Base-by-base conservation (phyloP, 2,888 invertebrate genomes). In the Pherbina coryleti region DNA sequence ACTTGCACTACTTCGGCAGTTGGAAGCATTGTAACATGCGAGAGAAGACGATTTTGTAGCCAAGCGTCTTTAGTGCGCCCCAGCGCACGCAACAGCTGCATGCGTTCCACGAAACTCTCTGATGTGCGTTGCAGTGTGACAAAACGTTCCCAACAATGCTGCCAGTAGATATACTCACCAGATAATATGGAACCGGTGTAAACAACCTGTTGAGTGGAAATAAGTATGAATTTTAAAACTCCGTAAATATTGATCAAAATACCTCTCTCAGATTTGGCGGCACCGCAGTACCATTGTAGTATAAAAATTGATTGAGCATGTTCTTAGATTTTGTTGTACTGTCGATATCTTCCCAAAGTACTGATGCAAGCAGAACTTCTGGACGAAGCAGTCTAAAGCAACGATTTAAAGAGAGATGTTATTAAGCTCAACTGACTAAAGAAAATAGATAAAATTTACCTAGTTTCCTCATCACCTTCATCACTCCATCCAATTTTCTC, bases 31-130 rank as follows among this genome's bases (percentile, higher is more conserved):
- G 90, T 90, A 4, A 90, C 90, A 80, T 90, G 90, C 14, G 90
- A 90, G 19, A 90, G 83, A 80, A 90, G 84, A 28, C 90, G 90
- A 82, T 90, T 90, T 84, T 90, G 90, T 34, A 90, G 86, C 90
- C 90, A 90, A 53, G 90, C 90, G 81, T 90, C 90, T 83, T 90
- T 90, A 79, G 90, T 90, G 62, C 90, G 85, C 1, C 90, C 90
- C 77, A 90, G 80, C 0, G 90, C 90, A 31, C 90, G 84, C 64
- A 90, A 71, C 74, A 90, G 73, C 80, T 90, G 90, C 88, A 90
- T 89, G 3, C 90, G 87, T 79, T 90, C 90, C 44, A 89, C 88
- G 73, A 87, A 86, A 5, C 88, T 89, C 78, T 89, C 90, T 22
- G 89, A 86, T 62, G 86, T 86, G 51, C 89, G 86, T 77, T 88